Base-by-base conservation (phyloP, 2,113 vertebrate genomes). In the Sprattus sprattus region DNA sequence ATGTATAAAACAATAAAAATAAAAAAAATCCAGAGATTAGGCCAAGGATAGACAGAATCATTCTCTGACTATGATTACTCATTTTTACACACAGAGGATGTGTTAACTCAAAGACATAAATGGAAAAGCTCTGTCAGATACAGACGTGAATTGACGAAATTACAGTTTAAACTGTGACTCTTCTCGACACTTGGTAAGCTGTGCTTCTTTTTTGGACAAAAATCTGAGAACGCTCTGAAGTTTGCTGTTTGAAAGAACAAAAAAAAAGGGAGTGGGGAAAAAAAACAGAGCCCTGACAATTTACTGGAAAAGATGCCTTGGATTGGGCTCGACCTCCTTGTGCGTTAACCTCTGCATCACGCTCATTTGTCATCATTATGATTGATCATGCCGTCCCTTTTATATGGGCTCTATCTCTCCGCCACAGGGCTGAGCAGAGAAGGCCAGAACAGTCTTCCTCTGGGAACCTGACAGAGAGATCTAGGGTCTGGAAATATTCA, bases 401-500 rank as follows among this genome's bases (percentile, higher is more conserved):
- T 49, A 85, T 67, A 86, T 47, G 28, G 81, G 88, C 78, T 45
- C 75, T 85, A 89, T 89, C 88, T 86, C 52, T 46, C 71, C 81
- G 85, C 83, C 64, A n/a, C 75, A 83, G 85, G 60, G 82, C 78
- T 60, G 50, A 60, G 3, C 60, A 28, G 60, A 39, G 50, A 60
- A 84, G 64, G 81, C 64, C 88, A 20, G 64, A 25, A 25, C 10
- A 28, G 25, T 10, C 32, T 78, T 84, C 81, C 90, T 87, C 84
- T 25, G 86, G 86, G 86, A 85, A 47, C 6, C 75, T 75, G 82
- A 67, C 64, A 45, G 83, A 86, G 75, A 57, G 28, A 64, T 89
- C 84, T 83, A 50, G 83, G 82, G 89, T 89, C 90, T 89, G 88
- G 87, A 91, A 92, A 90, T 87, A 84, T 86, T 90, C 85, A 87